phyloP scores from a whole-genome alignment of 2,888 invertebrate species.

The Agonopterix alstromeriana region DNA sequence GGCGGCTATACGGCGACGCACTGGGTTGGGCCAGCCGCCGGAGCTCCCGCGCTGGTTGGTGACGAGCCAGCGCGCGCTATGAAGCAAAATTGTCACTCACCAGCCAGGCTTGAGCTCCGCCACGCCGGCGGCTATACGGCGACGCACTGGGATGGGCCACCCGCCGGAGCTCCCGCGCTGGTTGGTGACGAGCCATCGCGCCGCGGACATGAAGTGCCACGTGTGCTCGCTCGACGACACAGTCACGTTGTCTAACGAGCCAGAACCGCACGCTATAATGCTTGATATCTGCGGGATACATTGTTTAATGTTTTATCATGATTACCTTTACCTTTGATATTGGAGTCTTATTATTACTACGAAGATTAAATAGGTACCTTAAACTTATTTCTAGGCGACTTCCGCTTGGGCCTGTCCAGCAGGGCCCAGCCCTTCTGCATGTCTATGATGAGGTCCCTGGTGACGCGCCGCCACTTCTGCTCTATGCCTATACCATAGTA shows the following conservation, averaged over 20 bases:
- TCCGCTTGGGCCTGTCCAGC: slow-evolving; percentile 81
- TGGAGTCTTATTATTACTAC: neutral
- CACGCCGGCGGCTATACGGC: slow-evolving; percentile 85
- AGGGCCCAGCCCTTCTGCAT: slow-evolving; percentile 91
- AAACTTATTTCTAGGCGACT: slow-evolving; percentile 83
- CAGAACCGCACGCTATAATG: slow-evolving; percentile 82
- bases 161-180: slow-evolving; percentile 93
- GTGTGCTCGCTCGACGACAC: slow-evolving; percentile 90
- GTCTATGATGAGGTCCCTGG: slow-evolving; percentile 92
- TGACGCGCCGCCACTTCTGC: slow-evolving; percentile 85
- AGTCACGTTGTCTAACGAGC: slow-evolving; percentile 86
- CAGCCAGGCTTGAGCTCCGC: slow-evolving; percentile 90
- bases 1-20: too few relatives aligned
- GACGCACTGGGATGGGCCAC: slow-evolving; percentile 93
- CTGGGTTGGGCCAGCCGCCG: too few relatives aligned
- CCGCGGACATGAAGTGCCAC: slow-evolving; percentile 93
- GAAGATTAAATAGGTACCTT: slow-evolving; percentile 59
- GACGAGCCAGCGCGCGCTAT: too few relatives aligned
- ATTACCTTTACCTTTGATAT: neutral
- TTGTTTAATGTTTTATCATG: neutral
- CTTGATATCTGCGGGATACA: slow-evolving; percentile 68
- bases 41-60: too few relatives aligned
- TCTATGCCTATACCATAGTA: slow-evolving; percentile 89
- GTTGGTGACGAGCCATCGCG: slow-evolving; percentile 92
- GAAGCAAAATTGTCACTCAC: slow-evolving; percentile 54